Evolutionary conservation across 2,888 invertebrate genomes (phyloP), one percentile per base, ranked within the genome.

Genomic region (Aromia moschata): DNA sequence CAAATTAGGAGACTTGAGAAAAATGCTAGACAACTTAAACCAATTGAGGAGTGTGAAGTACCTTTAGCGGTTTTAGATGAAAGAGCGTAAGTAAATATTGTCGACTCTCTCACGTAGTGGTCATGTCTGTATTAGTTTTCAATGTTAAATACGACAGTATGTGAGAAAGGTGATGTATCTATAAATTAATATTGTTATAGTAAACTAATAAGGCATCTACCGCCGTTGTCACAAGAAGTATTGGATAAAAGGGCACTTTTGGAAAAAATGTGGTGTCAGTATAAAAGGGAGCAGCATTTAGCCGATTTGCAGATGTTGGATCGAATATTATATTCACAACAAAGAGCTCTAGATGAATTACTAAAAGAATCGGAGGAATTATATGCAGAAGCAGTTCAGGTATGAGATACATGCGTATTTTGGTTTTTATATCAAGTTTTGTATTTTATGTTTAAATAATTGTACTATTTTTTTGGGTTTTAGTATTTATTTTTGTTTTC

Each of bases 321-420:
- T 70, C 83, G 86, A 36, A 82, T 93, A 1, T 76, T 87, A 69
- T 82, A 81, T 40, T 85, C 91, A 0, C 96, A 95, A 79, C 84
- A 86, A 64, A 88, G 85, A 71, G 96, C 98, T 0, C 80, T 98
- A 1, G 86, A 90, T 53, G 92, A 92, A 77, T 82, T 98, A 4
- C 86, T 87, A 70, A 84, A 85, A 16, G 93, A 90, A 72, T 96
- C 95, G 0, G 92, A 93, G 73, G 91, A 93, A 33, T 83, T 98
- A 0, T 98, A 96, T 79, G 85, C 90, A 76, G 90, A 90, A 76
- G 96, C 97, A 11, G 87, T 96, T 65, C 85, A 89, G 86, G 92
- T 92, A 80, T 25, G 7, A 25, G n/a, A n/a, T n/a, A n/a, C n/a
- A n/a, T n/a, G n/a, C n/a, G n/a, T n/a, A n/a, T n/a, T n/a, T n/a